These are phyloP conservation scores for Tokudaia muenninki DNA, from an alignment of 2,797 vertebrate genomes.

Conservation along the genomic window DNA sequence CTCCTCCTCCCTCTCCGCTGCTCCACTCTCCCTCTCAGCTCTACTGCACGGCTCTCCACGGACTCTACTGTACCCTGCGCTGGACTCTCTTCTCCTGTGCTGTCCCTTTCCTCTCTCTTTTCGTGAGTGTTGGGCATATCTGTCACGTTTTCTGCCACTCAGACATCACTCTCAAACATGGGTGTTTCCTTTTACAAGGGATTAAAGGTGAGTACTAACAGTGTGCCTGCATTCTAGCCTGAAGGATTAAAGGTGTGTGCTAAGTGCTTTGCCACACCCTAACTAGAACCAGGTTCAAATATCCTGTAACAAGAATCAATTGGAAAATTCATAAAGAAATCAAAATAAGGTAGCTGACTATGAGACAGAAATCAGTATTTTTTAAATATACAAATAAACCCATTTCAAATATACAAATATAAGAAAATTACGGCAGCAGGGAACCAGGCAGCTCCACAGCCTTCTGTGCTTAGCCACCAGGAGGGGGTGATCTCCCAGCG, in stretches of 20 bases:
- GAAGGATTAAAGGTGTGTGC: background rate
- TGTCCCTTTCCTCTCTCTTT: background rate
- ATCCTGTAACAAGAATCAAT: background rate
- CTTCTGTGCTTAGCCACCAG: no score
- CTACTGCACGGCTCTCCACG: no score
- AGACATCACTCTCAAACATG: background rate
- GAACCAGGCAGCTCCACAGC: no score
- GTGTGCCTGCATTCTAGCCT: no score
- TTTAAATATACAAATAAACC: constrained; percentile 26
- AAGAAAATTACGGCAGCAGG: background rate
- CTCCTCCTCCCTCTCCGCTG: background rate
- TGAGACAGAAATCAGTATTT: background rate
- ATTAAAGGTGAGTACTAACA: no score
- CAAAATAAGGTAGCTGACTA: background rate
- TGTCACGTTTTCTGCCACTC: background rate
- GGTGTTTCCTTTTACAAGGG: background rate
- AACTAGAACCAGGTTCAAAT: background rate
- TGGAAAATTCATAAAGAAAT: background rate
- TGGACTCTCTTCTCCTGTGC: background rate
- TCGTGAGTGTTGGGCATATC: no score
- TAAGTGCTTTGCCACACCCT: no score
- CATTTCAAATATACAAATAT: constrained; percentile 29
- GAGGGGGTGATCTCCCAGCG: no score
- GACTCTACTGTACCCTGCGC: no score
- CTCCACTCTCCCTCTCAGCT: background rate